Evolutionary conservation across 2,797 vertebrate genomes (phyloP), one percentile per base, ranked within the genome.

Genomic region (Lateolabrax maculatus): DNA sequence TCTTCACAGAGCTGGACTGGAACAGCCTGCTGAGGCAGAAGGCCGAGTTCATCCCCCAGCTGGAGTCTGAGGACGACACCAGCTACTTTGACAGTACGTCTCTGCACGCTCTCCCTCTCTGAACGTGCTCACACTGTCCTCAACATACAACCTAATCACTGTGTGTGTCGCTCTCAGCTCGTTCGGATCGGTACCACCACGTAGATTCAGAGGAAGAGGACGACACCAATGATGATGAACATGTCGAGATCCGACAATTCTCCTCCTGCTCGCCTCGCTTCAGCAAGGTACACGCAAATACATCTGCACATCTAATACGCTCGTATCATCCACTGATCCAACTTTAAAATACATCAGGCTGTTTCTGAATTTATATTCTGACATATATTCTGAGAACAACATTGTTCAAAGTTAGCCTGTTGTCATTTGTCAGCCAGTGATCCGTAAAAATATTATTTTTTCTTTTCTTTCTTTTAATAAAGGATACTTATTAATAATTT

Each of bases 61-160:
- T 99, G 86, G 98, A 99, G 91, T 98, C 98, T 0, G 98, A 99
- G 90, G 98, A 99, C 78, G 98, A 99, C 90, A 99, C 98, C 71
- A 99, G 98, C 91, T 99, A 99, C 94, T 99, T 99, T 90, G 98
- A 99, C 95, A 99, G 98, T 99, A 80, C 0, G 80, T 77, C n/a
- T 64, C 71, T 15, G 6, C 21, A 37, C 55, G 11, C 15, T 37
- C 15, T 27, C 39, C 60, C 29, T 21, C 12, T 64, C 29, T 43
- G 7, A 53, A 18, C 73, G 7, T 5, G 60, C 8, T 1, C 6
- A 46, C 39, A 44, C 66, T 44, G 44, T 31, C 9, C 4, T 6
- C 71, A 9, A 0, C 8, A 36, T 16, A 7, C 23, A 7, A 0
- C n/a, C 55, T 76, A 9, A 76, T 46, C 31, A 2, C 13, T 41